A percentile compares a stretch with the other conserved stretches of the same genome.
Conservation (phyloP, 2,888 invertebrate species). For the Vanessa cardui region DNA sequence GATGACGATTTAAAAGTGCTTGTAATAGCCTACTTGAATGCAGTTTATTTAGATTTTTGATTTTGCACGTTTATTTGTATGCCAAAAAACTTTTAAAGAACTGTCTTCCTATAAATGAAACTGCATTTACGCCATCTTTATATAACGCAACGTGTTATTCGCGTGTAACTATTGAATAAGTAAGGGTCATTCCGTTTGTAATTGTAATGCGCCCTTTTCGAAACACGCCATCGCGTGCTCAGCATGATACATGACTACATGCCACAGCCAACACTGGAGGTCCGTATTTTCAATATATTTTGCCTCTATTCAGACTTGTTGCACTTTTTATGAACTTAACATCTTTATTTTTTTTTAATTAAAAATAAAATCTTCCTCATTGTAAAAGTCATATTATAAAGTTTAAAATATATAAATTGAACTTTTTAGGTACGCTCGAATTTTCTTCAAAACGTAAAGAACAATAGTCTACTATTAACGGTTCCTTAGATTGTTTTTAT, state of each 20-base stretch:
- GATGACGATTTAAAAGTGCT: too few species aligned
- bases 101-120: neutral
- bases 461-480: too few species aligned
- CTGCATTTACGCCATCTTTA: slow-evolving; percentile 14
- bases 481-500: too few species aligned
- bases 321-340: too few species aligned
- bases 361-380: too few species aligned
- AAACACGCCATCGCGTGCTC: slow-evolving; percentile 73
- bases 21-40: too few species aligned
- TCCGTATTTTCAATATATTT: neutral
- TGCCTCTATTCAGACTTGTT: neutral
- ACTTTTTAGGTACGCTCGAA: too few species aligned
- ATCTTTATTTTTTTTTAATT: too few species aligned
- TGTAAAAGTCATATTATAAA: too few species aligned
- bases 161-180: slow-evolving; percentile 62
- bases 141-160: slow-evolving; percentile 51
- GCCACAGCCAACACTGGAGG: slow-evolving; percentile 7
- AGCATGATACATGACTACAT: slow-evolving; percentile 22
- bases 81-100: neutral
- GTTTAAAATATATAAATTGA: too few species aligned
- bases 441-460: too few species aligned
- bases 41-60: too few species aligned
- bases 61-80: neutral
- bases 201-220: slow-evolving; percentile 66
- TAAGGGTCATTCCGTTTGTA: slow-evolving; percentile 66